Evolutionary conservation across 2,113 vertebrate species (phyloP), one percentile per base, ranked within the genome.

Genomic region (Rhinoptilus africanus): DNA sequence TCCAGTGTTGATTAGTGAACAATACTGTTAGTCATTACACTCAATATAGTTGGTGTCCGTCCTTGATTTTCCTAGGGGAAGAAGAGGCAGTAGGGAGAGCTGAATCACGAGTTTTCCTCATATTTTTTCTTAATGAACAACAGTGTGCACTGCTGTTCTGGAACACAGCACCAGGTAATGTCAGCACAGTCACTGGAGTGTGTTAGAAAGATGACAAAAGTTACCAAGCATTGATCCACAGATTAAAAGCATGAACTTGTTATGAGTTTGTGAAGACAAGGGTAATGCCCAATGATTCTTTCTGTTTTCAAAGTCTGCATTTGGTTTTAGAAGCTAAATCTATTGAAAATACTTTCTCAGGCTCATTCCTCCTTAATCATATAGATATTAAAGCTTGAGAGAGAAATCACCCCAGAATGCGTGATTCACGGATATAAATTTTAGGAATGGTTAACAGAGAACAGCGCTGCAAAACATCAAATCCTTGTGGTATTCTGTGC

Each of bases 81-180:
- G 89, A 90, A 93, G 71, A 88, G 23, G 34, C 86, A 78, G 63
- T 34, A 86, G 72, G 88, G 37, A 82, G 63, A 74, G 51, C 28
- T 98, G 97, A 98, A 87, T 98, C 96, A 98, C 13, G 16, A 32
- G 47, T 85, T 94, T 94, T 96, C 56, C 90, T 96, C 84, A 68
- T 84, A 85, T 94, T 86, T 92, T 90, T 94, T 91, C 93, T 92
- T 92, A 88, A 82, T 43, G 63, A 97, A 80, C 74, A 54, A 53
- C 28, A 39, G n/a, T 48, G 21, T 50, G 54, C 37, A 53, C 32
- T 87, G 77, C 60, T 93, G 45, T 47, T 86, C 81, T 48, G 53
- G 51, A 91, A 72, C 72, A 78, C 28, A 66, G 48, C 1, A 26
- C 43, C 51, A 83, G 77, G 63, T 89, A 82, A 67, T 71, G 63